phyloP scores from a whole-genome alignment of 2,113 vertebrate species.

The Litocranius walleri region DNA sequence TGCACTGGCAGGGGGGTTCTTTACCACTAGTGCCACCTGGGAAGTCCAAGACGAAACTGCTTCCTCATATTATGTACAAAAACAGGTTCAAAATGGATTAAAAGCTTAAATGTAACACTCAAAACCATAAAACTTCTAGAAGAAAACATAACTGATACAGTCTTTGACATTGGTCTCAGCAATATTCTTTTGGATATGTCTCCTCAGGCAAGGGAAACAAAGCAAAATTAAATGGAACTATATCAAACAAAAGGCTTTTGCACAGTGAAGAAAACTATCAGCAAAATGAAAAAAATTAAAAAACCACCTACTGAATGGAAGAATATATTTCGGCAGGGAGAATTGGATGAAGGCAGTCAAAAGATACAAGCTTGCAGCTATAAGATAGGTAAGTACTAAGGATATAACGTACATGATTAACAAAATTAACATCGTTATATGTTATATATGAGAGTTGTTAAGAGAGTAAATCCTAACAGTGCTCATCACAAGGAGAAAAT shows the following conservation, averaged over 20 bases:
- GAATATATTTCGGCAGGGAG: neutral
- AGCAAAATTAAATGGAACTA: neutral
- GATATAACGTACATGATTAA: neutral
- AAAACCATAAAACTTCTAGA: neutral
- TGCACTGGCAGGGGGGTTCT: neutral
- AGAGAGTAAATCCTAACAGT: neutral
- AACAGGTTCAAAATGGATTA: neutral
- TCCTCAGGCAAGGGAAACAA: neutral
- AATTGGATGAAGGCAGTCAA: neutral
- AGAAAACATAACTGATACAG: neutral
- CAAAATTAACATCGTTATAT: neutral
- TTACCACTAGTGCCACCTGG: neutral
- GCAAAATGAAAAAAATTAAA: neutral
- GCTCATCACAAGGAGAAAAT: neutral
- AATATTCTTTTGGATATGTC: neutral
- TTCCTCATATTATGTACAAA: neutral
- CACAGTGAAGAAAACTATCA: neutral
- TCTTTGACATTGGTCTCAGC: neutral
- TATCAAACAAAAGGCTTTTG: neutral
- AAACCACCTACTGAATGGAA: neutral
- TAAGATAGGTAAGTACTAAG: neutral
- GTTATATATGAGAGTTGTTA: neutral
- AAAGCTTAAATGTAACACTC: neutral
- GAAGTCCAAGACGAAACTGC: neutral
- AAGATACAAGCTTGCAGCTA: neutral